phyloP scores from a whole-genome alignment of 2,113 vertebrate genomes.

The Pterocles orientalis region DNA sequence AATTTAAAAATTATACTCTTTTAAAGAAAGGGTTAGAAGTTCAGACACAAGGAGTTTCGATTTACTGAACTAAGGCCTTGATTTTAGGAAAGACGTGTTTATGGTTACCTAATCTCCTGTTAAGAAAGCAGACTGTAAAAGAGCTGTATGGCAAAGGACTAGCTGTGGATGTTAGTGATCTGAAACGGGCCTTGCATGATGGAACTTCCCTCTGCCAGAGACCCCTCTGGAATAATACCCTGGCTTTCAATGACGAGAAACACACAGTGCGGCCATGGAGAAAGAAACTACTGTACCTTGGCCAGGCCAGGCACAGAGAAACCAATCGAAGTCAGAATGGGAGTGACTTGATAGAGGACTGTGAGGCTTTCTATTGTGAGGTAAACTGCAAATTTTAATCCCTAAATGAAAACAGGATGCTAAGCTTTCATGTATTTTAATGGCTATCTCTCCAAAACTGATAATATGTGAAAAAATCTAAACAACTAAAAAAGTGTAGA shows the following conservation, averaged over 20 bases:
- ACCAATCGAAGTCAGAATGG: not conserved
- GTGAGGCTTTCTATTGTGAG: not conserved
- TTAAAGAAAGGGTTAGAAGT: not conserved
- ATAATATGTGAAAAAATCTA: not conserved
- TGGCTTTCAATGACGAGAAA: not conserved
- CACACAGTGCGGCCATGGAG: rapidly evolving
- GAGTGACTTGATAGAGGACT: not conserved
- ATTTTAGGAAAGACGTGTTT: not conserved
- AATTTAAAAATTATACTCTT: not conserved
- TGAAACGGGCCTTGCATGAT: rapidly evolving
- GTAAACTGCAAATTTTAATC: not conserved
- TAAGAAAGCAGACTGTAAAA: not conserved
- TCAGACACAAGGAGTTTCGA: not conserved
- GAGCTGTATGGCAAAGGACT: not conserved
- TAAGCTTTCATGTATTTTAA: not conserved
- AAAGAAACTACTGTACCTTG: not conserved
- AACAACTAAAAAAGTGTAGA: not conserved
- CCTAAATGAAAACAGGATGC: not conserved
- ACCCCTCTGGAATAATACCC: too few species aligned
- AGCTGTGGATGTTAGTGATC: not conserved
- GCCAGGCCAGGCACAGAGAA: not conserved
- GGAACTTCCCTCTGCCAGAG: not conserved
- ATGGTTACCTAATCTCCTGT: not conserved
- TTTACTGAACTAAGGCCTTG: not conserved
- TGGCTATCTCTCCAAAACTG: not conserved